Percentiles rank a stretch among this genome's conserved stretches.
These are phyloP conservation scores for Equus quagga DNA, from an alignment of 2,113 vertebrate species.

Conservation along the genomic window DNA sequence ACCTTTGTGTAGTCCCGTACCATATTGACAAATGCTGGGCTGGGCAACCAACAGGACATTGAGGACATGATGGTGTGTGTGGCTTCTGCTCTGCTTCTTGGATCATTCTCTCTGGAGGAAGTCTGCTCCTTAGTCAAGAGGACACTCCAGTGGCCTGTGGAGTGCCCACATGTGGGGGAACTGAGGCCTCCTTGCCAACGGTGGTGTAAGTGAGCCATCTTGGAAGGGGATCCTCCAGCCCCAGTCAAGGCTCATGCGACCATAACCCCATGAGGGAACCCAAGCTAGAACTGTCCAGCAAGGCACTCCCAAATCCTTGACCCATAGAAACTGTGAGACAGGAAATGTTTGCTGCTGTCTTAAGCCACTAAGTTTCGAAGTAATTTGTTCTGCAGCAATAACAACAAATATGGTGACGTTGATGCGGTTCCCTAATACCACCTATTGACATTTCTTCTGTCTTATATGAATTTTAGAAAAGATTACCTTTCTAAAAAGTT, in stretches of 20 bases:
- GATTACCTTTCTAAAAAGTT: not conserved
- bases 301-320: too few species aligned
- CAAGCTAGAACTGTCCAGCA: not conserved
- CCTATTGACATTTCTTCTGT: not conserved
- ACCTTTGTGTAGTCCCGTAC: not conserved
- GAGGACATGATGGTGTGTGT: not conserved
- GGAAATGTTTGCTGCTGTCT: not conserved
- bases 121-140: not conserved
- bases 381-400: not conserved
- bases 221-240: not conserved
- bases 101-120: not conserved
- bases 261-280: not conserved
- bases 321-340: not conserved
- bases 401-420: not conserved
- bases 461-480: not conserved
- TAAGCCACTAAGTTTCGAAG: not conserved
- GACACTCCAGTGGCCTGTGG: too few species aligned
- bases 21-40: accelerated
- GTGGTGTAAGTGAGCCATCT: too few species aligned
- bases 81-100: not conserved
- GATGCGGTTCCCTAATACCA: not conserved
- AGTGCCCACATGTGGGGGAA: accelerated
- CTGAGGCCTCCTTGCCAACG: not conserved
- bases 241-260: not conserved
- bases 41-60: not conserved